Base-by-base conservation (phyloP, 2,888 invertebrate species). In the Desoria tigrina region DNA sequence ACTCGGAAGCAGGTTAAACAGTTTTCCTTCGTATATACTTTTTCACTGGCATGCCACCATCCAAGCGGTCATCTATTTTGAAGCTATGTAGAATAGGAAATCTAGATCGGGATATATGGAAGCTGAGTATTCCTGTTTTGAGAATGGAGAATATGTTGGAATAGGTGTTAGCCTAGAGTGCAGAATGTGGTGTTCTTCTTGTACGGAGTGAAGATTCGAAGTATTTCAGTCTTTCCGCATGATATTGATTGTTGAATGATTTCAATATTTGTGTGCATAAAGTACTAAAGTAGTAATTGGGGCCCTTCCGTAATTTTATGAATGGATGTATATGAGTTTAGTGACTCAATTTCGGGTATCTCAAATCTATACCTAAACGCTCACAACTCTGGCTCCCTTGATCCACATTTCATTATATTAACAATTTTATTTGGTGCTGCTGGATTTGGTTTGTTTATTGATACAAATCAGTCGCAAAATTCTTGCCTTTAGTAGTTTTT, bases 1-100 rank as follows among this genome's bases (percentile, higher is more conserved):
- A 77, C 66, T 76, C 77, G 60, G 77, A 77, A 74, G 76, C 77
- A 77, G 76, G 77, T 77, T 76, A 77, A 73, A 59, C 81, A 83
- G 42, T 83, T 81, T 69, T 80, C 81, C 70, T 80, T 79, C 67
- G 42, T 45, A 27, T 49, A 28, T 61, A 61, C 26, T 26, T 51
- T 51, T 60, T 42, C 49, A 42, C 45, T 21, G 18, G 42, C 42
- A 39, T 51, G 51, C 56, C 39, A 57, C 42, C 18, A 26, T 55
- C 37, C 32, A 21, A 42, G 56, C 28, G 18, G 56, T 57, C 56
- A 42, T 57, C 39, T 16, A 51, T 18, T 14, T 45, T 45, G 32
- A 32, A 45, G 6, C 45, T 18, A 6, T n/a, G 21, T 45, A 45
- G 45, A 21, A 16, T 45, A 45, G 45, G 45, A 45, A 6, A 21